These are phyloP conservation scores for Epinephelus fuscoguttatus DNA, from an alignment of 2,113 vertebrate genomes.

Conservation along the genomic window DNA sequence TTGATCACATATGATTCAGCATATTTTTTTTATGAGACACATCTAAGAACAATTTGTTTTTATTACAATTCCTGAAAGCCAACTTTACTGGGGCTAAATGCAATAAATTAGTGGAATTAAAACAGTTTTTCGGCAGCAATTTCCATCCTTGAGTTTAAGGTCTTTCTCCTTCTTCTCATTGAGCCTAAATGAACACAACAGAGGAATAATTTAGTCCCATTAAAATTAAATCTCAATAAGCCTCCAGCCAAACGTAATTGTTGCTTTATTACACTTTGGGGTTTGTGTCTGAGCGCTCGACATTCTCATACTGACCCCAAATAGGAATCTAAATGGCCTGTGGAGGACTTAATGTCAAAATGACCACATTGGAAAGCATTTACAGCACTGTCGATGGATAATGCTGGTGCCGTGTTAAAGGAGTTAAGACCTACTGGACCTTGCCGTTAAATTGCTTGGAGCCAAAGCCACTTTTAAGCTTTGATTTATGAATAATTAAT, in stretches of 20 bases:
- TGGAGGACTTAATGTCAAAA: not conserved
- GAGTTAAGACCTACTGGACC: conserved; percentile 42
- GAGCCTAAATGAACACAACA: conserved; percentile 51
- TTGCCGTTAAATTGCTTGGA: conserved; percentile 32
- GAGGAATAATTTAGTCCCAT: conserved; percentile 58
- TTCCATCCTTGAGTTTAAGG: conserved; percentile 22
- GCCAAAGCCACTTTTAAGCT: conserved; percentile 54
- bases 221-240: conserved; percentile 55
- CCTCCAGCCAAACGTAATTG: conserved; percentile 37
- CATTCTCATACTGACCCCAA: conserved; percentile 2
- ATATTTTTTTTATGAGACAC: not conserved
- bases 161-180: conserved; percentile 22
- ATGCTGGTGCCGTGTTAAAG: conserved; percentile 15
- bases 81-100: conserved; percentile 3
- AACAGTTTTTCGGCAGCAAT: not conserved
- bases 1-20: not conserved
- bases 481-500: conserved; percentile 65
- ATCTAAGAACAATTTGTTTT: conserved; percentile 14
- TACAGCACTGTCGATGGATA: not conserved
- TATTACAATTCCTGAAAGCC: conserved; percentile 29
- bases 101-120: conserved; percentile 8
- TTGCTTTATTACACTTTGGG: conserved; percentile 18
- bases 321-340: not conserved
- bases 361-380: not conserved
- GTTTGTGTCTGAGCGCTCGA: conserved; percentile 6